Percentiles rank a stretch among this genome's conserved stretches.
These are phyloP conservation scores for Threskiornis aethiopicus DNA, from an alignment of 2,797 vertebrate genomes.

Conservation along the genomic window DNA sequence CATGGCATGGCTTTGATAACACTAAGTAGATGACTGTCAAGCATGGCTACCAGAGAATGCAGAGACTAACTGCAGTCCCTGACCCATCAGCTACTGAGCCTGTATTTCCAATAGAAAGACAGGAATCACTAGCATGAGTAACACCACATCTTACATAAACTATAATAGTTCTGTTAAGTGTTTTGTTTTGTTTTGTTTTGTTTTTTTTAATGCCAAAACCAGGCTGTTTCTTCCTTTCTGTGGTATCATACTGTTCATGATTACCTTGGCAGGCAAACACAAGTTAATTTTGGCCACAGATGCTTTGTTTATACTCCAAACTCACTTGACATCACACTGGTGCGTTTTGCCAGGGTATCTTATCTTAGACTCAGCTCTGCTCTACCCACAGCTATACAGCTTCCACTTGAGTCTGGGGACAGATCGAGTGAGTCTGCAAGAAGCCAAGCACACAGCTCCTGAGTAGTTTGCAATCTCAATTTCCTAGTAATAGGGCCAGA, in stretches of 20 bases:
- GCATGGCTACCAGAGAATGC: not conserved
- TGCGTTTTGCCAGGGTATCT: not conserved
- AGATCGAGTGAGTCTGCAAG: not conserved
- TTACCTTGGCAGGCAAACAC: not conserved
- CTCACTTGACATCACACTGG: not conserved
- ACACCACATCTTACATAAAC: accelerated
- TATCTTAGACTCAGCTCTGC: not conserved
- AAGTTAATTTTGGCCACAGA: not conserved
- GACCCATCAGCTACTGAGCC: not conserved
- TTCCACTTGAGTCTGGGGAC: not conserved
- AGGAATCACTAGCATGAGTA: not conserved
- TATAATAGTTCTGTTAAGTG: not conserved
- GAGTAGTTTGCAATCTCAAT: not conserved
- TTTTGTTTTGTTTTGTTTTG: not conserved
- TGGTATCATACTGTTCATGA: not conserved
- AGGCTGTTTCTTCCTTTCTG: not conserved
- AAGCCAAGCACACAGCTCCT: not conserved
- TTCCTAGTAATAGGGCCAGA: not conserved
- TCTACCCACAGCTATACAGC: not conserved
- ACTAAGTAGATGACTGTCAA: not conserved
- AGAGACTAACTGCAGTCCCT: not conserved
- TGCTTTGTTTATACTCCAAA: not conserved
- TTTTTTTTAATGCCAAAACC: not conserved
- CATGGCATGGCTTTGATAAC: not conserved
- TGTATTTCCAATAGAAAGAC: not conserved